Percentiles rank a stretch among this genome's conserved stretches.
phyloP scores from a whole-genome alignment of 1,140 invertebrate genomes.

The Triops cancriformis region DNA sequence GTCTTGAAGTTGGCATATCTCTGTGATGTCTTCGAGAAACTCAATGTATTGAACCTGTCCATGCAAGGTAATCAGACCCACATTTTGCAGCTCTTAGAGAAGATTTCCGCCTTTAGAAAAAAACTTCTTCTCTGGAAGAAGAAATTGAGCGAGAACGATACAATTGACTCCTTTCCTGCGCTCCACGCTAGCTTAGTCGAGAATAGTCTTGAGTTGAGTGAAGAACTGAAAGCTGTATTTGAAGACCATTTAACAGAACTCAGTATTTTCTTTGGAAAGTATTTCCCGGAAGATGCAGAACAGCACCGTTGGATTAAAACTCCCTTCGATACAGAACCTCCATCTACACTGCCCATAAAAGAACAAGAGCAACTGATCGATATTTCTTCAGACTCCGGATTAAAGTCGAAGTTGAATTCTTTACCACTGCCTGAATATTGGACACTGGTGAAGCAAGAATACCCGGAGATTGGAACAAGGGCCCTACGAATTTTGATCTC shows the following conservation, averaged over 20 bases:
- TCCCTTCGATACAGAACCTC: neutral
- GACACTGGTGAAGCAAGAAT: neutral
- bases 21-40: too few relatives aligned
- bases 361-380: neutral
- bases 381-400: neutral
- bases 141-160: neutral
- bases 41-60: too few relatives aligned
- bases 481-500: slow-evolving; percentile 26
- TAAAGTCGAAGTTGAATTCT: neutral
- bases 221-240: too few relatives aligned
- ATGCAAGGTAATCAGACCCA: too few relatives aligned
- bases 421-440: neutral
- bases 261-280: neutral
- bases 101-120: too few relatives aligned
- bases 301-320: neutral
- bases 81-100: too few relatives aligned
- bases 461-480: neutral
- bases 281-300: neutral
- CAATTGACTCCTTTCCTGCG: neutral
- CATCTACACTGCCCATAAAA: neutral
- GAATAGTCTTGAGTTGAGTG: neutral
- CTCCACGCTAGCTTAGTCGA: neutral
- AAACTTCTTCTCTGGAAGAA: neutral
- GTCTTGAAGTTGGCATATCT: too few relatives aligned
- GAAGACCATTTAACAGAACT: neutral